phyloP scores from a whole-genome alignment of 1,140 invertebrate species.

The Phymastichus coffea region DNA sequence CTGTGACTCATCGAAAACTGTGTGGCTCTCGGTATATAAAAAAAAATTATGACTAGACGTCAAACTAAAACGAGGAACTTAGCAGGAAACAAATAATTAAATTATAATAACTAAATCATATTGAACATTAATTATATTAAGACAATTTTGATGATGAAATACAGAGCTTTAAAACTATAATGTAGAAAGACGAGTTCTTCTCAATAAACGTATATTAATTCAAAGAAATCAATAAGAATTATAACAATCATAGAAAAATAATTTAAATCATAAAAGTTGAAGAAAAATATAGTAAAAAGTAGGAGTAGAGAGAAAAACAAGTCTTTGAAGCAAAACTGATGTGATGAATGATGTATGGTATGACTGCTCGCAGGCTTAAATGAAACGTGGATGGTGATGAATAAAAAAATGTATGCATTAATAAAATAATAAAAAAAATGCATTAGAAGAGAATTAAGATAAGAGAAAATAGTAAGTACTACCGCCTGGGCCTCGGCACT shows the following conservation, averaged over 20 bases:
- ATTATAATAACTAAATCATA: constrained; percentile 12
- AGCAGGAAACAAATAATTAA: constrained; percentile 24
- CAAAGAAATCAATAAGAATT: constrained; percentile 1
- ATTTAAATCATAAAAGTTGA: neutral
- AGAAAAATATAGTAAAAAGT: neutral
- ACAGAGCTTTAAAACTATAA: neutral
- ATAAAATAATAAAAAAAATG: constrained; percentile 29
- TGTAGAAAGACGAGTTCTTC: constrained; percentile 17
- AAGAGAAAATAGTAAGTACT: constrained; percentile 55
- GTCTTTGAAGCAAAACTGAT: constrained; percentile 16
- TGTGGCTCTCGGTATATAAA: constrained; percentile 21
- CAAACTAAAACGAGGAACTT: neutral
- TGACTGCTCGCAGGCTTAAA: neutral
- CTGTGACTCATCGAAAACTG: constrained; percentile 22
- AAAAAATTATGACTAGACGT: neutral
- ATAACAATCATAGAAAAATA: neutral
- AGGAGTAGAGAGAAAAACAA: constrained; percentile 22
- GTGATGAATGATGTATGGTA: constrained; percentile 30
- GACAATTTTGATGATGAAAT: neutral
- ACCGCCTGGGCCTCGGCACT: constrained; percentile 58
- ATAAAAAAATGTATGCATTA: constrained; percentile 3
- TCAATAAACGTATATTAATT: neutral
- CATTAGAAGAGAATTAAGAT: constrained; percentile 40
- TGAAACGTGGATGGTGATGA: too few species aligned
- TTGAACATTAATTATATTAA: neutral